Base-by-base conservation (phyloP, 2,888 invertebrate species). In the Pseudococcus viburni region DNA sequence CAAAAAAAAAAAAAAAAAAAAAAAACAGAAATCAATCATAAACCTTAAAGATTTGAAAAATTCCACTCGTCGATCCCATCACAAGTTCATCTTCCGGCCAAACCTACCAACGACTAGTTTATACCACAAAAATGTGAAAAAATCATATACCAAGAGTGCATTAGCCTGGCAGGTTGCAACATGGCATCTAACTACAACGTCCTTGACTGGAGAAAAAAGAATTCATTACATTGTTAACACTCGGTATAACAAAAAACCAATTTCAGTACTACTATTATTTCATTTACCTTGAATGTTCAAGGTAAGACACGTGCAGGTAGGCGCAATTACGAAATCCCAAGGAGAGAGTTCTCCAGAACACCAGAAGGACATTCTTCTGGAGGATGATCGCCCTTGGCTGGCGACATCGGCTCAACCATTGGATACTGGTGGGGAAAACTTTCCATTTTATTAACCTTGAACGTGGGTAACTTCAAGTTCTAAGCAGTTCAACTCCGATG, bases 281-380 rank as follows among this genome's bases (percentile, higher is more conserved):
- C 51, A 85, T 86, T 86, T 73, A 86, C 86, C 86, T 86, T 86
- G 86, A 86, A 86, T 73, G 73, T 86, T 86, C 86, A 86, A 86
- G 86, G 86, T 86, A 86, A 68, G 59, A 86, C 86, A 86, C 86
- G 86, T 86, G 86, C 42, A 86, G 86, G 86, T 64, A 86, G 86
- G 64, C 22, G 73, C 86, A 39, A 73, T 86, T 86, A 86, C 86
- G 86, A 86, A 86, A 86, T 64, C 42, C 19, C 80, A 80, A 80
- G 46, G 80, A 80, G 80, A 80, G 80, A 80, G 80, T 86, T 86
- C 64, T 86, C 26, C 26, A 33, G 26, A 33, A 33, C 26, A 33
- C 86, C 86, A 86, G 86, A 46, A 86, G 64, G 64, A 86, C 86
- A 68, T 64, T 86, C 73, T 86, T 68, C 86, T 59, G 59, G 59